These are phyloP conservation scores for Ptilorrhoa leucosticta DNA, from an alignment of 2,113 vertebrate species.

Conservation along the genomic window DNA sequence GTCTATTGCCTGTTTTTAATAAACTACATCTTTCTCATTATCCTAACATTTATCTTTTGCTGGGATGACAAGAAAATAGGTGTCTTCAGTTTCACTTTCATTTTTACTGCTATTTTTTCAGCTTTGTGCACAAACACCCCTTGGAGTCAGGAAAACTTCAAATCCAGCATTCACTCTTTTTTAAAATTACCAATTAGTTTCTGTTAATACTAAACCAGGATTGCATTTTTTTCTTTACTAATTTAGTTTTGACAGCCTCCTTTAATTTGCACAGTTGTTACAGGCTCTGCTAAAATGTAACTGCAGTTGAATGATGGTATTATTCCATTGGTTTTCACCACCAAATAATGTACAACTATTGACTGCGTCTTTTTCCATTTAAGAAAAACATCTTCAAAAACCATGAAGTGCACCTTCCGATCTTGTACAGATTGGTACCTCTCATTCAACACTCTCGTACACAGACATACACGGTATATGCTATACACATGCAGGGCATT, in stretches of 20 bases:
- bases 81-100: conserved; percentile 20
- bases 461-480: background rate
- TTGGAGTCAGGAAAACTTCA: background rate
- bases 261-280: background rate
- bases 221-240: background rate
- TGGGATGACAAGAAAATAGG: background rate
- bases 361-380: background rate
- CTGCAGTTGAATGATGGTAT: background rate
- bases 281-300: background rate
- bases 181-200: background rate
- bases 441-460: background rate
- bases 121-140: background rate
- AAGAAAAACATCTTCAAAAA: background rate
- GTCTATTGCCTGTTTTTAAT: background rate
- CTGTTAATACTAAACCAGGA: background rate
- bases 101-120: background rate
- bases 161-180: background rate
- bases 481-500: background rate
- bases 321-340: background rate
- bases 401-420: background rate
- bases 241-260: background rate
- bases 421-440: background rate
- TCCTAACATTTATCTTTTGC: background rate
- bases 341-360: background rate
- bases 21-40: background rate